Evolutionary conservation across 1,140 invertebrate species (phyloP).

Genomic region (Mactra quadrangularis): DNA sequence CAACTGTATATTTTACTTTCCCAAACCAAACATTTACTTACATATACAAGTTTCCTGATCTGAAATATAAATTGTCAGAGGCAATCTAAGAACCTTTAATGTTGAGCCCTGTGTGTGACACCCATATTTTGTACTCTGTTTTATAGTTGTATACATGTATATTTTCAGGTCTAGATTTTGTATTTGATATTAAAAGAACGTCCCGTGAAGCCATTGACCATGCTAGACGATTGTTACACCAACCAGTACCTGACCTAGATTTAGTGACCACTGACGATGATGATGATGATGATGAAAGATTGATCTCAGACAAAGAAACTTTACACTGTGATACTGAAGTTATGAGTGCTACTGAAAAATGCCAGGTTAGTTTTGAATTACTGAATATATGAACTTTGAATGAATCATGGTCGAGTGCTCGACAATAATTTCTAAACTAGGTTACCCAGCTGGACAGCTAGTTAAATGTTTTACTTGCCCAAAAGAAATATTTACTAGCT

Average conservation of each 20-base stretch:
- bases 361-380: conserved; percentile 60
- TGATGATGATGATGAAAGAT: conserved; percentile 22
- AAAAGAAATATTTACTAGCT: no score
- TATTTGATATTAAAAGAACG: conserved; percentile 94
- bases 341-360: conserved; percentile 31
- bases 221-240: conserved; percentile 89
- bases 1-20: no score
- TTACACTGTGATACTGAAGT: conserved; percentile 50
- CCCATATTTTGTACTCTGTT: no score
- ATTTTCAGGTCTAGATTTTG: conserved; percentile 89
- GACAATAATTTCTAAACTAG: no score
- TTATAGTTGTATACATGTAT: no score
- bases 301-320: conserved; percentile 36
- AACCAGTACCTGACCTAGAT: conserved; percentile 28
- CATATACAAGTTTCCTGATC: neutral
- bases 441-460: no score
- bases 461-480: no score
- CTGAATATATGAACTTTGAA: no score
- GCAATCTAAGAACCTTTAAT: neutral
- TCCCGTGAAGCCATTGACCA: conserved; percentile 94
- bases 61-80: neutral
- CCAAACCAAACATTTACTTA: neutral
- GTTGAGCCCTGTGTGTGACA: no score
- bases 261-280: neutral
- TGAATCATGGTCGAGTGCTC: no score